Percentiles rank a stretch among this genome's conserved stretches.
Conservation (phyloP, 2,113 vertebrate genomes). For the Mastomys coucha region DNA sequence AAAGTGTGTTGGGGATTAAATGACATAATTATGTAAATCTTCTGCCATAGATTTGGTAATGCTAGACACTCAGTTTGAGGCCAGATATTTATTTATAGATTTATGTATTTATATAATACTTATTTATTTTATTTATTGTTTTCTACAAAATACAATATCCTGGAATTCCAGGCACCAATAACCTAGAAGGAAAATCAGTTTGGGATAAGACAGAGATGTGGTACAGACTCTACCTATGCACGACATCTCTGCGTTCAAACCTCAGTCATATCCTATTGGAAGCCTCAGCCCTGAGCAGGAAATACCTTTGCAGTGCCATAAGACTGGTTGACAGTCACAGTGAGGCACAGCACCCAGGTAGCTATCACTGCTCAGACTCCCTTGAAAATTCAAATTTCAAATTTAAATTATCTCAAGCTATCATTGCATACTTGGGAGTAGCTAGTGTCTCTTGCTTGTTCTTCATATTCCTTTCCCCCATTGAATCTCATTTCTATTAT, state of each 20-base stretch:
- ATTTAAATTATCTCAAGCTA: constrained; percentile 33
- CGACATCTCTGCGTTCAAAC: neutral
- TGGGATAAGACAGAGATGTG: neutral
- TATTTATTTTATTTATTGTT: neutral
- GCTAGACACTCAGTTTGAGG: neutral
- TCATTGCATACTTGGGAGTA: neutral
- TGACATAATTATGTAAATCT: constrained; percentile 18
- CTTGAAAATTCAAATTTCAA: neutral
- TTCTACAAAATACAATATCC: neutral
- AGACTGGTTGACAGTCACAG: neutral
- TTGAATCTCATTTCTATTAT: neutral
- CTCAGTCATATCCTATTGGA: neutral
- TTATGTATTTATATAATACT: too few relatives aligned
- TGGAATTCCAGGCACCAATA: neutral
- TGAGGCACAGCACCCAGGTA: neutral
- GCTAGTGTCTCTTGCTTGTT: neutral
- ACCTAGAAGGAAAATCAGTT: neutral
- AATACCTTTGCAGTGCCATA: neutral
- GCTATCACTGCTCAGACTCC: neutral
- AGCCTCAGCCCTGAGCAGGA: neutral
- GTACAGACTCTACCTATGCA: rapidly evolving
- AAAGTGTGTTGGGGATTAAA: neutral
- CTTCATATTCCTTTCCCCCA: constrained; percentile 4
- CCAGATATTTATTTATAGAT: too few relatives aligned
- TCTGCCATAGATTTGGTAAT: neutral